Evolutionary conservation across 2,888 invertebrate species (phyloP).

Genomic region (Spisula solida): DNA sequence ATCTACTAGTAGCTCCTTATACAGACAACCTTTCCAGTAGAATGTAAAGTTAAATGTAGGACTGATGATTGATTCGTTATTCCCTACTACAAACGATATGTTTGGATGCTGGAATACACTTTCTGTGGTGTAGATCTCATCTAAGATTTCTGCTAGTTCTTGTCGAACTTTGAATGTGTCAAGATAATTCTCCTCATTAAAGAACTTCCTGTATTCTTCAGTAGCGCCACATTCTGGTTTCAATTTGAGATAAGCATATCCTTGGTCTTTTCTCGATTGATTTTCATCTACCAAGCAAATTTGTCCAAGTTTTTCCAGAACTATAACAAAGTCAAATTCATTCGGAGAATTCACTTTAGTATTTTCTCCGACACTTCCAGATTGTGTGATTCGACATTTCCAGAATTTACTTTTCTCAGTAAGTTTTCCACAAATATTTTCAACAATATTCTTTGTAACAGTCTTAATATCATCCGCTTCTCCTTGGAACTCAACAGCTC

Average conservation of each 20-base stretch:
- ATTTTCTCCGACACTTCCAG: conserved; percentile 51
- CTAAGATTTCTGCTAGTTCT: conserved; percentile 13
- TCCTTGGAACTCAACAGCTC: conserved; percentile 23
- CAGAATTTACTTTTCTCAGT: conserved; percentile 15
- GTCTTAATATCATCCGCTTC: conserved; percentile 26
- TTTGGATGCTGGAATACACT: conserved; percentile 34
- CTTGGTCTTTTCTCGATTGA: conserved; percentile 12
- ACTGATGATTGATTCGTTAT: conserved; percentile 24
- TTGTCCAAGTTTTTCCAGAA: conserved; percentile 27
- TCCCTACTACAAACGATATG: conserved; percentile 19
- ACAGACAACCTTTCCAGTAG: conserved; percentile 27
- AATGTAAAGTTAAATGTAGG: conserved; percentile 31
- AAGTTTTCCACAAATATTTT: conserved; percentile 24
- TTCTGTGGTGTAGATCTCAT: conserved; percentile 20
- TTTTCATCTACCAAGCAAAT: conserved; percentile 28
- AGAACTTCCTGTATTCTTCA: neutral
- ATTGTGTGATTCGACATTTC: conserved; percentile 19
- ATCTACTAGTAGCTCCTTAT: conserved; percentile 40
- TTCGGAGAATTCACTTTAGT: conserved; percentile 41
- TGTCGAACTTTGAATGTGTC: neutral
- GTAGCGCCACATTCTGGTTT: neutral
- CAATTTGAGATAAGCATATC: conserved; percentile 37
- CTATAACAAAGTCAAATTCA: conserved; percentile 49
- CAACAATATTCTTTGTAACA: neutral
- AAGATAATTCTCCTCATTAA: conserved; percentile 33